Conservation (phyloP, 2,113 vertebrate species). For the Cochlearius cochlearius region DNA sequence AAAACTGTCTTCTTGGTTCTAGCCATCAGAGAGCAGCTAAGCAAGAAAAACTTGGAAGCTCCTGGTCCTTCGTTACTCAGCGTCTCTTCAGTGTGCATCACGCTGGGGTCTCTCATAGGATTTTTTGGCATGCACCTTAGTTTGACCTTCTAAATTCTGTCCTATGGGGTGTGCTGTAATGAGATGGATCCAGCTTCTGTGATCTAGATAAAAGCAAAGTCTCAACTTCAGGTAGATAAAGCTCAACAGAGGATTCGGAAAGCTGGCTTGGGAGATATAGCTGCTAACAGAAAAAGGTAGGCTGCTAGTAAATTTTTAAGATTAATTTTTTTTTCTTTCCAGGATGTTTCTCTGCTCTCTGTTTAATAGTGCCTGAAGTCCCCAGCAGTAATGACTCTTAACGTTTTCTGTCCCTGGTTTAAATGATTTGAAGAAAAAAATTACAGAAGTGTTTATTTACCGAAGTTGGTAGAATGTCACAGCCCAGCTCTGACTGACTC, state of each 20-base stretch:
- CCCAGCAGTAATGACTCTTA: not conserved
- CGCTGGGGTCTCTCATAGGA: conserved; percentile 49
- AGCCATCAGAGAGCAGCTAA: not conserved
- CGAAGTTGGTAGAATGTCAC: not conserved
- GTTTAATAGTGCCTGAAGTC: not conserved
- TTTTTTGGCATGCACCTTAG: conserved; percentile 12
- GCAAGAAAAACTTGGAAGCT: not conserved
- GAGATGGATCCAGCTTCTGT: not conserved
- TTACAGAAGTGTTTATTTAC: not conserved
- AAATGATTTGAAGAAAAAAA: not conserved
- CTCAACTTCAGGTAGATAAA: not conserved
- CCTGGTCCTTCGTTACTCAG: not conserved
- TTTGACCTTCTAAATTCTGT: not conserved
- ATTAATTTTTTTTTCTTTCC: not conserved
- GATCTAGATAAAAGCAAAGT: not conserved
- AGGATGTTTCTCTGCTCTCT: not conserved
- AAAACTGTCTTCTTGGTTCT: not conserved
- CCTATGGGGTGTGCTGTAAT: not conserved
- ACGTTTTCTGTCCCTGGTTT: not conserved
- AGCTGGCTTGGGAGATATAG: not conserved
- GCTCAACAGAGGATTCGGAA: not conserved
- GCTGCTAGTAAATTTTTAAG: not conserved
- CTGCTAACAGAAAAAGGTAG: not conserved
- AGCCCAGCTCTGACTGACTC: not conserved
- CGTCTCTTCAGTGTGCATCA: not conserved